These are phyloP conservation scores for Botrylloides violaceus DNA, from an alignment of 23 tunicate genomes.

Conservation along the genomic window DNA sequence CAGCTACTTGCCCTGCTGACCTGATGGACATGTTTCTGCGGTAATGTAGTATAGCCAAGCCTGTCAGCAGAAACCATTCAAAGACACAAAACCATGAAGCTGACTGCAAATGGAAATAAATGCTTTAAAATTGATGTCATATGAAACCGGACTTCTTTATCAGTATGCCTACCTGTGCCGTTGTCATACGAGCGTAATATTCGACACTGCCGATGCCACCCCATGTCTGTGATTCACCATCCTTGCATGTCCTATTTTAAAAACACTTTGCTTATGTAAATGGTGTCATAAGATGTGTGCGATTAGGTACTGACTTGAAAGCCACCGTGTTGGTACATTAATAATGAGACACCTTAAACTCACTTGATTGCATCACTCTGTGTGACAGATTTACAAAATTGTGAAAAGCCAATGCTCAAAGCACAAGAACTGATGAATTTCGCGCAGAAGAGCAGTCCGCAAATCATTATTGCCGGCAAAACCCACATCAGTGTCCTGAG, in stretches of 20 bases:
- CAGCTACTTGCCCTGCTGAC: conserved; percentile 25
- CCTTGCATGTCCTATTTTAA: background rate
- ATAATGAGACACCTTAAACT: no score
- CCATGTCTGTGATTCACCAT: background rate
- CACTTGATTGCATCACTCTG: conserved; percentile 22
- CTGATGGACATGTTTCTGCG: conserved; percentile 53
- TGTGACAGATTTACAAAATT: conserved; percentile 54
- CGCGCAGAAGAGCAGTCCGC: conserved; percentile 40
- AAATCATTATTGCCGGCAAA: conserved; percentile 76
- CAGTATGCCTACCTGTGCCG: background rate
- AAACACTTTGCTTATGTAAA: background rate
- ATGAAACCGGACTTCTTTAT: no score
- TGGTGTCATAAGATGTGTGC: background rate
- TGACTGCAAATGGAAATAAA: conserved; percentile 23
- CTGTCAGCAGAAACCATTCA: conserved; percentile 68
- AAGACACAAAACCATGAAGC: conserved; percentile 89
- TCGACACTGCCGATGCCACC: background rate
- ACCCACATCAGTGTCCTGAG: conserved; percentile 84
- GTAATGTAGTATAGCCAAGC: conserved; percentile 59
- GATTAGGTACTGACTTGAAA: no score
- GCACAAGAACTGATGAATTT: conserved; percentile 72
- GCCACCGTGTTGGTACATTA: no score
- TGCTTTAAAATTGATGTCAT: no score
- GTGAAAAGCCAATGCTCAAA: conserved; percentile 55
- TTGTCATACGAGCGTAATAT: background rate